A percentile compares a stretch with the other conserved stretches of the same genome.
Evolutionary conservation across 2,797 vertebrate genomes (phyloP).

Genomic region (Potorous gilbertii): DNA sequence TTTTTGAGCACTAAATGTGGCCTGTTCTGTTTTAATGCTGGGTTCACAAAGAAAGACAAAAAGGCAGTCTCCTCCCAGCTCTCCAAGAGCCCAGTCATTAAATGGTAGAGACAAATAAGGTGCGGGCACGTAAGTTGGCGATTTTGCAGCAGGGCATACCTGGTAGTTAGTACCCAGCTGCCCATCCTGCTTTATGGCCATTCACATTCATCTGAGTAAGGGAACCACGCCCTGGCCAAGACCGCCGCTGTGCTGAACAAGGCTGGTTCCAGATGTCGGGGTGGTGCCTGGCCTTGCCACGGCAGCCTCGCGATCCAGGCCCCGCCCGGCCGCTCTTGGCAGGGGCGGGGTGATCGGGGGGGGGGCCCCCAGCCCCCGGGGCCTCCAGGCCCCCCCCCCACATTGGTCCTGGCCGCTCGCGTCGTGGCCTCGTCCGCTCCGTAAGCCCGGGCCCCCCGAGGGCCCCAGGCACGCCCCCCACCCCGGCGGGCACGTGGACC

Average conservation of each 20-base stretch:
- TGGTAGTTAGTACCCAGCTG: neutral
- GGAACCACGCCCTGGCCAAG: too few species aligned
- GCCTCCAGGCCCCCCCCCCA: accelerated
- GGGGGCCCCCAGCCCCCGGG: too few species aligned
- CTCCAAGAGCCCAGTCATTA: conserved; percentile 10
- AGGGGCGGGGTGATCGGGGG: too few species aligned
- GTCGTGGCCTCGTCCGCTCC: neutral
- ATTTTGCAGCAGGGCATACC: neutral
- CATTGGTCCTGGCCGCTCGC: neutral
- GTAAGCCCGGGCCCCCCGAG: accelerated
- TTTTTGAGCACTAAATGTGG: neutral
- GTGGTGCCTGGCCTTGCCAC: too few species aligned
- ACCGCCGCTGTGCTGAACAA: too few species aligned
- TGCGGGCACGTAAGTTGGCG: too few species aligned
- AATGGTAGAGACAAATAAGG: neutral
- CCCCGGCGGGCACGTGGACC: accelerated
- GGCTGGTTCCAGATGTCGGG: too few species aligned
- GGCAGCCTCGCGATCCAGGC: too few species aligned
- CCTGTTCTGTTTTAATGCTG: neutral
- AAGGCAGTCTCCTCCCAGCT: neutral
- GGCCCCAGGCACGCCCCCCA: accelerated
- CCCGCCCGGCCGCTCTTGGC: too few species aligned
- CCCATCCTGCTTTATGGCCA: neutral
- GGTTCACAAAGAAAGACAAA: conserved; percentile 13
- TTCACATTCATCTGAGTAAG: too few species aligned